phyloP scores from a whole-genome alignment of 2,113 vertebrate species.

The Haplochromis vanheusdeni region DNA sequence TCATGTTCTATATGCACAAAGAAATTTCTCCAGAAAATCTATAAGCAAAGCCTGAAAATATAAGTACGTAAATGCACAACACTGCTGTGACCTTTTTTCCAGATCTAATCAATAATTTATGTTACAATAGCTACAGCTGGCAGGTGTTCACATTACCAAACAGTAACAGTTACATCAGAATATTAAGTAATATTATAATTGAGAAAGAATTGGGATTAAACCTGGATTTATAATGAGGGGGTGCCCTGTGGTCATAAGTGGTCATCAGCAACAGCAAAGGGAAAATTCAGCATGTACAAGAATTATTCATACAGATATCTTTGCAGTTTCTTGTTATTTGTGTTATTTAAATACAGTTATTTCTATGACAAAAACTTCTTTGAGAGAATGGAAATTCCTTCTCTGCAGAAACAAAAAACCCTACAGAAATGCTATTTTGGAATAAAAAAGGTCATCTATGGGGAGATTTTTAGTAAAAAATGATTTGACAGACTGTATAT shows the following conservation, averaged over 20 bases:
- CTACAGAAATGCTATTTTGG: not conserved
- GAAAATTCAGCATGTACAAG: not conserved
- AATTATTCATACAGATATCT: not conserved
- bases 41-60: not conserved
- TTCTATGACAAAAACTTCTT: not conserved
- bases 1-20: not conserved
- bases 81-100: not conserved
- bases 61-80: not conserved
- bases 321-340: not conserved
- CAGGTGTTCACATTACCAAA: not conserved
- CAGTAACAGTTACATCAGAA: not conserved
- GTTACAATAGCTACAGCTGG: not conserved
- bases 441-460: not conserved
- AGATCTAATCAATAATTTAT: conserved; percentile 27
- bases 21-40: not conserved
- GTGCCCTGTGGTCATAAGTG: not conserved
- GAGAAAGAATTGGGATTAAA: not conserved
- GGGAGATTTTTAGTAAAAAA: not conserved
- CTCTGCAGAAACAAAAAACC: fast-evolving
- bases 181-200: not conserved
- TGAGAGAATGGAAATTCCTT: not conserved
- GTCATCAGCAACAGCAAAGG: not conserved
- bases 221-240: not conserved
- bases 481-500: not conserved
- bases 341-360: not conserved